Conservation (phyloP, 92 coral and sea anemone genomes). For the Zoanthus sansibaricus region DNA sequence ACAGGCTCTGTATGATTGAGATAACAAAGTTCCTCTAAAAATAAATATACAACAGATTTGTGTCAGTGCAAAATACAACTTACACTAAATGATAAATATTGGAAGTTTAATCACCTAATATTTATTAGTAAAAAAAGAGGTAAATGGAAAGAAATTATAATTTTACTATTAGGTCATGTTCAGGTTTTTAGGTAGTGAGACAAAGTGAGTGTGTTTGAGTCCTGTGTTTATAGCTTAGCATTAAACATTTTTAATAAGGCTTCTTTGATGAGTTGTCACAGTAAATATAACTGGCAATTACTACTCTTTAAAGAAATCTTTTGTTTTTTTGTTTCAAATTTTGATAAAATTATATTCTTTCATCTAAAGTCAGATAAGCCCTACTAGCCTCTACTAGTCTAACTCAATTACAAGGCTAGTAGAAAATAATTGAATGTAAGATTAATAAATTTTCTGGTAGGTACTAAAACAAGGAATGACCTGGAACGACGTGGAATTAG, state of each 20-base stretch:
- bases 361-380: no score
- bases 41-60: background rate
- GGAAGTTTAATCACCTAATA: background rate
- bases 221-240: background rate
- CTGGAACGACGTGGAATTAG: no score
- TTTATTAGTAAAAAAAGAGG: no score
- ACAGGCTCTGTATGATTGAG: slow-evolving; percentile 59
- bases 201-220: background rate
- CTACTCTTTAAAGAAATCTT: background rate
- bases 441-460: no score
- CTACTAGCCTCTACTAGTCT: no score
- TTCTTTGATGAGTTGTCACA: background rate
- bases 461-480: no score
- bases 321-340: background rate
- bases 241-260: background rate
- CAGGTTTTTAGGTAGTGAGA: background rate
- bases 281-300: background rate
- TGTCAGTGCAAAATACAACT: background rate
- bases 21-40: slow-evolving; percentile 80
- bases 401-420: no score
- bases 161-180: background rate
- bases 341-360: no score
- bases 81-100: background rate
- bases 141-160: background rate
- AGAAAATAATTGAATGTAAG: no score